Base-by-base conservation (phyloP, 2,797 vertebrate species). In the Simalia tracyae region DNA sequence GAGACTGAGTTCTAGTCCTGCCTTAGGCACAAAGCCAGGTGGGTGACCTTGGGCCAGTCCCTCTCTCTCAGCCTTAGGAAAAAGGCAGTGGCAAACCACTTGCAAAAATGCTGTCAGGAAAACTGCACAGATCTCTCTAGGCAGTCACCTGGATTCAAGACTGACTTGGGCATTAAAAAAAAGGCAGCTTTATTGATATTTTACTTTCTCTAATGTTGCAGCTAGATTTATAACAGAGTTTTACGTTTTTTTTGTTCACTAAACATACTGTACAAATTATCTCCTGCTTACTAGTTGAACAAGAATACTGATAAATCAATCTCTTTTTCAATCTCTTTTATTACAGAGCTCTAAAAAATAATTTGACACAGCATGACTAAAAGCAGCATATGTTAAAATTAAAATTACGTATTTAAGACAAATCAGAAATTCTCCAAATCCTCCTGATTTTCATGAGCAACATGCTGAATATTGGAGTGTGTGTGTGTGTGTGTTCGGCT, bases 351-450 rank as follows among this genome's bases (percentile, higher is more conserved):
- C 42, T 28, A 17, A 56, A 64, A 81, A 89, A 92, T 28, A 56
- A 84, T 84, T 50, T 12, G 3, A 72, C 56, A 19, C 24, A 42
- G 11, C 46, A 46, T 26, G 26, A 46, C 31, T 87, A 87, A 59
- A 87, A 0, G 7, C 56, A 36, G 28, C 56, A 92, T 10, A 42
- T 57, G 22, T 17, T 84, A 84, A 84, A 84, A 84, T 92, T 92
- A 88, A 76, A 84, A n/a, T 12, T 84, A n/a, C 56, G 31, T 24
- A 56, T 84, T 46, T 28, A 28, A 56, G 63, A n/a, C 28, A 60
- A 88, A 84, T 76, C 15, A 76, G 86, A 88, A 81, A 57, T 61
- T 92, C 50, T 4, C 88, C 59, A 66, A 64, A 88, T 64, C 72
- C 24, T 84, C 60, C 60, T 84, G 46, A 28, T 84, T 92, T 92